phyloP scores from a whole-genome alignment of 2,113 vertebrate species.

The Salminus brasiliensis region DNA sequence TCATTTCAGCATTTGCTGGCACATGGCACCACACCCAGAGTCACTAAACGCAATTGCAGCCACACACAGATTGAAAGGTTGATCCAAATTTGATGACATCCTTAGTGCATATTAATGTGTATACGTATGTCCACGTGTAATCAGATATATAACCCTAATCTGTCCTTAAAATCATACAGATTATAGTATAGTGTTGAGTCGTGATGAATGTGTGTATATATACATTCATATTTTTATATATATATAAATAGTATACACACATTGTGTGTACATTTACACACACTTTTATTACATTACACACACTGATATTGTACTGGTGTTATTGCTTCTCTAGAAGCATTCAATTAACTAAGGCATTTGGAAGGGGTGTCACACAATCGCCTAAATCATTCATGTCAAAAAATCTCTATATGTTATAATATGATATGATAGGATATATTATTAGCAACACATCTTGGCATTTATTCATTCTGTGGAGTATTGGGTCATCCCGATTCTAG shows the following conservation, averaged over 20 bases:
- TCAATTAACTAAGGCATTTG: too few relatives aligned
- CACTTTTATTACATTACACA: too few relatives aligned
- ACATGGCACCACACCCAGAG: slow-evolving; percentile 49
- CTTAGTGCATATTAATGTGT: neutral
- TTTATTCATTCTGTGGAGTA: neutral
- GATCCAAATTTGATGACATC: neutral
- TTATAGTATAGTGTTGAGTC: neutral
- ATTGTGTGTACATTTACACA: too few relatives aligned
- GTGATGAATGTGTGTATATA: neutral
- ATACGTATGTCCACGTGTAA: neutral
- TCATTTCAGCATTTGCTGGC: slow-evolving; percentile 22
- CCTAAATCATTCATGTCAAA: too few relatives aligned
- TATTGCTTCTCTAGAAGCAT: too few relatives aligned
- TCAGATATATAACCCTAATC: neutral
- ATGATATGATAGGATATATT: too few relatives aligned
- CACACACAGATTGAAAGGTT: slow-evolving; percentile 20
- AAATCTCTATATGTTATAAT: neutral
- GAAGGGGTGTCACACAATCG: neutral
- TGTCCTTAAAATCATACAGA: too few relatives aligned
- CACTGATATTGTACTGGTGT: too few relatives aligned
- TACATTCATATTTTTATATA: neutral
- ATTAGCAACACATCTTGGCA: neutral
- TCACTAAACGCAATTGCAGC: slow-evolving; percentile 29
- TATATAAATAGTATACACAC: too few relatives aligned
- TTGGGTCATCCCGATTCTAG: neutral